Conservation (phyloP, 2,797 vertebrate species). For the Acropternis orthonyx region DNA sequence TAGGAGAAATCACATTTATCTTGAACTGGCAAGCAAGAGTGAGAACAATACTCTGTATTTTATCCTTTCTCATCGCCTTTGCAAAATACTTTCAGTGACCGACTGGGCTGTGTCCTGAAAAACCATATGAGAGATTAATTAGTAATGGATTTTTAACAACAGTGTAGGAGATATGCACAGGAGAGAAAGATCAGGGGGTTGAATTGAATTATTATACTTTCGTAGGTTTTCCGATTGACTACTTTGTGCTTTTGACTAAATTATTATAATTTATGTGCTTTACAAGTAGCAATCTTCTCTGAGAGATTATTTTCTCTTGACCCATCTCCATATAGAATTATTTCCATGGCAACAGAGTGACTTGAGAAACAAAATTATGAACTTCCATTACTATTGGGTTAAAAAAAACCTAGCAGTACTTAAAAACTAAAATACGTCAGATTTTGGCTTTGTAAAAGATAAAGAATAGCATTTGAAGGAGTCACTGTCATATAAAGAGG, state of each 20-base stretch:
- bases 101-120: neutral
- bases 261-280: conserved; percentile 58
- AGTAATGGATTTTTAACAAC: conserved; percentile 45
- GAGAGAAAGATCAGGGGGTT: conserved; percentile 29
- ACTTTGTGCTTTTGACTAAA: conserved; percentile 51
- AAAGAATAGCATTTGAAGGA: neutral
- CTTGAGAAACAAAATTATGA: conserved; percentile 10
- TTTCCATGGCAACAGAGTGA: conserved; percentile 58
- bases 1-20: conserved; percentile 30
- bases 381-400: neutral
- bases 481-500: neutral
- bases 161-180: neutral
- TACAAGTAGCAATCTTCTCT: conserved; percentile 47
- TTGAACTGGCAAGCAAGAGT: neutral
- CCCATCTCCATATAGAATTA: conserved; percentile 51
- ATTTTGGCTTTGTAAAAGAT: neutral
- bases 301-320: conserved; percentile 53
- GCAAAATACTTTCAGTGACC: conserved; percentile 8
- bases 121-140: conserved; percentile 21
- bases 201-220: conserved; percentile 46
- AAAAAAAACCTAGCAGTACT: neutral
- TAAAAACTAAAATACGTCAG: neutral
- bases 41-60: neutral
- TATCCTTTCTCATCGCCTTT: neutral
- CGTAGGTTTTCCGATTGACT: conserved; percentile 22